Percentiles rank a stretch among this genome's conserved stretches.
phyloP scores from a whole-genome alignment of 2,888 invertebrate genomes.

The Ischnus inquisitorius region DNA sequence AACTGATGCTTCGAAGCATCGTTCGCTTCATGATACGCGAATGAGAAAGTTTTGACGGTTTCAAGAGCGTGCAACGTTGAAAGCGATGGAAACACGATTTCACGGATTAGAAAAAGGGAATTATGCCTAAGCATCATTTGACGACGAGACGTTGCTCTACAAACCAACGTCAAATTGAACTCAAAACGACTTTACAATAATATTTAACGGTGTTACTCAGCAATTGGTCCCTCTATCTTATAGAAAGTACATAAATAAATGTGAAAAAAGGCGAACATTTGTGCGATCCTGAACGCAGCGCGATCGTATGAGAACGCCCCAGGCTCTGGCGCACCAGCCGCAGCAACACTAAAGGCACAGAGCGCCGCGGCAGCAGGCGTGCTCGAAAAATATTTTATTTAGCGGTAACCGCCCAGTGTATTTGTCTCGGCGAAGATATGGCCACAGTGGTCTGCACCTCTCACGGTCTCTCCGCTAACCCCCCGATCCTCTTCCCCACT shows the following conservation, averaged over 20 bases:
- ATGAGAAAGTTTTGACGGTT: neutral
- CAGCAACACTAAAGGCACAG: conserved; percentile 6
- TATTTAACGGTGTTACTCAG: neutral
- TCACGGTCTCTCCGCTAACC: neutral
- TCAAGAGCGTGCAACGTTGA: too few relatives aligned
- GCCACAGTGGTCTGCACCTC: conserved; percentile 34
- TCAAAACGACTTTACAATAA: neutral
- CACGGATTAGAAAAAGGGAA: too few relatives aligned
- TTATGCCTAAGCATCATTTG: too few relatives aligned
- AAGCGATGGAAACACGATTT: too few relatives aligned
- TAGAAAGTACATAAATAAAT: neutral
- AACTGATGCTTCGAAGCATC: conserved; percentile 5
- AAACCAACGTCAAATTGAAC: neutral
- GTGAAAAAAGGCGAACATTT: conserved; percentile 9
- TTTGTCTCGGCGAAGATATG: conserved; percentile 65
- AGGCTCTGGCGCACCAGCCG: conserved; percentile 29
- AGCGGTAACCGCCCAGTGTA: conserved; percentile 66
- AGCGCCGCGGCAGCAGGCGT: conserved; percentile 36
- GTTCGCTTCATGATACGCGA: neutral
- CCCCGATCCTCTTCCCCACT: conserved; percentile 7
- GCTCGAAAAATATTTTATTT: conserved; percentile 65
- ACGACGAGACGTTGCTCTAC: too few relatives aligned
- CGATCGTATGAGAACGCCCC: conserved; percentile 40
- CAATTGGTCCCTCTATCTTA: neutral
- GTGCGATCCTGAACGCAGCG: conserved; percentile 41